Evolutionary conservation across 1,140 invertebrate genomes (phyloP).

Genomic region (Drosophila cardini): DNA sequence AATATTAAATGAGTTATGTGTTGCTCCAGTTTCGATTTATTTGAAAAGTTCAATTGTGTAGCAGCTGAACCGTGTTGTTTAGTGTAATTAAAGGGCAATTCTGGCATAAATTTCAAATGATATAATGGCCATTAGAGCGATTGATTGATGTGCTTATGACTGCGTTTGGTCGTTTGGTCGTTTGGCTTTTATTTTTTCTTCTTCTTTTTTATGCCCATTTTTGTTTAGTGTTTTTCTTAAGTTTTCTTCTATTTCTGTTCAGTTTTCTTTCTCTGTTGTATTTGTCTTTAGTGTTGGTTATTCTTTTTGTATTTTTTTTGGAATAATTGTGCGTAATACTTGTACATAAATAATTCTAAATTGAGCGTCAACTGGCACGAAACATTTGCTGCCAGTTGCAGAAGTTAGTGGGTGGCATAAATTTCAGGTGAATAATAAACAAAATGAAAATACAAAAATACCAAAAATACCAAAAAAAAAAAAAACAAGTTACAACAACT

Average conservation of each 20-base stretch:
- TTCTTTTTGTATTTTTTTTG: conserved; percentile 8
- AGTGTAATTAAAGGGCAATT: conserved; percentile 34
- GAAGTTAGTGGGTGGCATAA: conserved; percentile 21
- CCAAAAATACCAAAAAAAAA: conserved; percentile 1
- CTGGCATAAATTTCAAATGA: conserved; percentile 21
- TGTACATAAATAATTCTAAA: conserved; percentile 45
- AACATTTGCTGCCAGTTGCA: conserved; percentile 43
- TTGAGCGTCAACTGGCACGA: conserved; percentile 49
- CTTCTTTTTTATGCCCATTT: not conserved
- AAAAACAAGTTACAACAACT: conserved; percentile 17
- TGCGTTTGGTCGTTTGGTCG: conserved; percentile 16
- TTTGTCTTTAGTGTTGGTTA: conserved; percentile 3
- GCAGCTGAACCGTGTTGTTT: not conserved
- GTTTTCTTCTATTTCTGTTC: not conserved
- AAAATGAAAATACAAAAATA: not conserved
- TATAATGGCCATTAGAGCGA: conserved; percentile 23
- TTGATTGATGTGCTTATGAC: conserved; percentile 46
- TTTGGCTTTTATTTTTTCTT: not conserved
- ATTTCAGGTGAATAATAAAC: conserved; percentile 28
- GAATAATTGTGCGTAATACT: conserved; percentile 44
- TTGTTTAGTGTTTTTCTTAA: not conserved
- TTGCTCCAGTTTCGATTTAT: not conserved
- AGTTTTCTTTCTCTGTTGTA: not conserved
- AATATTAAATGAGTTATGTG: conserved; percentile 2
- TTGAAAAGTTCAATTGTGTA: not conserved